Percentiles rank a stretch among this genome's conserved stretches.
phyloP scores from a whole-genome alignment of 2,113 vertebrate species.

The Dicerorhinus sumatrensis region DNA sequence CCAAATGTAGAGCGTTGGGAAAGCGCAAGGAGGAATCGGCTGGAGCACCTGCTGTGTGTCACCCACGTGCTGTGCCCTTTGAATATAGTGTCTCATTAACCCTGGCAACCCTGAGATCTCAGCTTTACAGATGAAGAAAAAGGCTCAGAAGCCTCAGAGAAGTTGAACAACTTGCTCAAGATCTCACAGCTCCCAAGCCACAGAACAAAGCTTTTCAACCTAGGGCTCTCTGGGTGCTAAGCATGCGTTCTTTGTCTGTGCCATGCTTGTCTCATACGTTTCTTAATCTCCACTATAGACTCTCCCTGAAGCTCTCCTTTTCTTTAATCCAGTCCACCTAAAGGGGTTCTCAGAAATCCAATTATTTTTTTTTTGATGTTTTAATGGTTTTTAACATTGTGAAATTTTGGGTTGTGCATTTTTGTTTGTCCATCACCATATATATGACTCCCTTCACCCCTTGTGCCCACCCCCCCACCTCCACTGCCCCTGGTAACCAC shows the following conservation, averaged over 20 bases:
- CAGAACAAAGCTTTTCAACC: neutral
- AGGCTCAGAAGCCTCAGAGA: neutral
- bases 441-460: too few relatives aligned
- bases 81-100: neutral
- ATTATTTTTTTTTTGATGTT: too few relatives aligned
- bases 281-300: fast-evolving
- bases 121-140: neutral
- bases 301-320: neutral
- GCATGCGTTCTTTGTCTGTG: too few relatives aligned
- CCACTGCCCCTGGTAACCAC: too few relatives aligned
- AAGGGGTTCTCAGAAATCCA: neutral
- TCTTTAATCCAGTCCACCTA: neutral
- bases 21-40: neutral
- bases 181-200: neutral
- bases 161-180: neutral
- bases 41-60: fast-evolving
- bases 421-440: too few relatives aligned
- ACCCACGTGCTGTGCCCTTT: fast-evolving
- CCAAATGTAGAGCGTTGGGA: fast-evolving
- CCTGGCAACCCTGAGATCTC: neutral
- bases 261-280: fast-evolving
- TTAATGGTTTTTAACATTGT: too few relatives aligned
- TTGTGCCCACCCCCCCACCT: too few relatives aligned
- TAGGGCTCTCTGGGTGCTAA: neutral
- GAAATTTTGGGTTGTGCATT: too few relatives aligned